phyloP scores from a whole-genome alignment of 2,113 vertebrate species.

The Pica pica region DNA sequence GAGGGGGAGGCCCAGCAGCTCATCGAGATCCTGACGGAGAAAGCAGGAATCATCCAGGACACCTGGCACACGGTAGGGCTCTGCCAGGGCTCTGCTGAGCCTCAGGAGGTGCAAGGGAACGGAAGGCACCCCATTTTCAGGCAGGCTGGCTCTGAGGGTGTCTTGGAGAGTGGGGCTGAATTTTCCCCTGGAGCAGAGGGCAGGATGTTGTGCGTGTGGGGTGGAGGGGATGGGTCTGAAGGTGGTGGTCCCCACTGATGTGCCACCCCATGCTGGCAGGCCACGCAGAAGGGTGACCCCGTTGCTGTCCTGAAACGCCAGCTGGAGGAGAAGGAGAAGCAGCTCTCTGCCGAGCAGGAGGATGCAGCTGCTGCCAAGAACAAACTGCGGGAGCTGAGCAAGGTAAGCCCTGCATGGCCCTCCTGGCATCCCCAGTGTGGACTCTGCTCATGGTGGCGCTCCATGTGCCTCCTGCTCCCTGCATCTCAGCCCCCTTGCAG shows the following conservation, averaged over 20 bases:
- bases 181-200: not conserved
- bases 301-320: slow-evolving; percentile 86
- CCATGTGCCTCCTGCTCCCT: not conserved
- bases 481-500: not conserved
- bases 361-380: slow-evolving; percentile 78
- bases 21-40: slow-evolving; percentile 90
- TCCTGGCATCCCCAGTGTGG: rapidly evolving
- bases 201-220: rapidly evolving
- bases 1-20: slow-evolving; percentile 88
- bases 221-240: not conserved
- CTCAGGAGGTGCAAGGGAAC: not conserved
- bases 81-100: not conserved
- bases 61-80: slow-evolving; percentile 88
- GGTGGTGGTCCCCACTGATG: not conserved
- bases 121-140: not conserved
- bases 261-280: slow-evolving; percentile 61
- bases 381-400: slow-evolving; percentile 84
- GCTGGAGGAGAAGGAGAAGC: slow-evolving; percentile 90
- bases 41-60: slow-evolving; percentile 82
- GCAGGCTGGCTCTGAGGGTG: not conserved
- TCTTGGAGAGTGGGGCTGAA: not conserved
- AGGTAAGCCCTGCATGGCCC: slow-evolving; percentile 59
- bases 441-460: not conserved
- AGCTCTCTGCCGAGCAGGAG: slow-evolving; percentile 84
- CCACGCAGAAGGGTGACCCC: slow-evolving; percentile 89